Evolutionary conservation across 35 echinoderm and acorn worm genomes (phyloP), one percentile per base, ranked within the genome.

Genomic region (Anneissia japonica): DNA sequence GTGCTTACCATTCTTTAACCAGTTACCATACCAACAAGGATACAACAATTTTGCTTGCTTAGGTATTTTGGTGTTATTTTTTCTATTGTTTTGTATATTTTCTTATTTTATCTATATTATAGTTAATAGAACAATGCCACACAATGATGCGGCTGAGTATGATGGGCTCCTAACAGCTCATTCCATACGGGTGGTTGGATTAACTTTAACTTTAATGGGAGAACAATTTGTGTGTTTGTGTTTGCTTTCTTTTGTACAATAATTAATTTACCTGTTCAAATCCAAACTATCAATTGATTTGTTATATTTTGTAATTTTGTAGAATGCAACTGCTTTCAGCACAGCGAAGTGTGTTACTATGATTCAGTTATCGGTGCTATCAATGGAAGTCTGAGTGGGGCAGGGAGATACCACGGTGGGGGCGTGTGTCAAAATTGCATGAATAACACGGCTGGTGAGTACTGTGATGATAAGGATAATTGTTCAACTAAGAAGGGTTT

Each of bases 1-100:
- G 75, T 98, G 95, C 72, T 78, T 93, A 46, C 95, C 91, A 30
- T 94, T 98, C 83, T 98, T 88, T 84, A 98, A 98, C 72, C 95
- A 98, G 81, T 79, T 91, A 28, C 80, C 95, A 7, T 98, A 98
- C 41, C 74, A 93, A 72, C 72, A 82, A 13, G 92, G 95, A 5
- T 77, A 86, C 9, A 79, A 79, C 35, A 89, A 89, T 17, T 98
- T 89, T 46, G 32, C 32, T 30, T 98, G 95, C 30, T 36, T 38
- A 81, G 37, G 79, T 81, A 81, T 39, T 17, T 38, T 34, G 12
- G n/a, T 13, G 12, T n/a, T 13, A 64, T 77, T 37, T 35, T 35
- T 77, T 32, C n/a, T 75, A 5, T n/a, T n/a, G n/a, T n/a, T n/a
- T n/a, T n/a, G n/a, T n/a, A n/a, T n/a, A n/a, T n/a, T n/a, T n/a